Percentiles rank a stretch among this genome's conserved stretches.
phyloP scores from a whole-genome alignment of 1,140 invertebrate genomes.

The Chlorops oryzae region DNA sequence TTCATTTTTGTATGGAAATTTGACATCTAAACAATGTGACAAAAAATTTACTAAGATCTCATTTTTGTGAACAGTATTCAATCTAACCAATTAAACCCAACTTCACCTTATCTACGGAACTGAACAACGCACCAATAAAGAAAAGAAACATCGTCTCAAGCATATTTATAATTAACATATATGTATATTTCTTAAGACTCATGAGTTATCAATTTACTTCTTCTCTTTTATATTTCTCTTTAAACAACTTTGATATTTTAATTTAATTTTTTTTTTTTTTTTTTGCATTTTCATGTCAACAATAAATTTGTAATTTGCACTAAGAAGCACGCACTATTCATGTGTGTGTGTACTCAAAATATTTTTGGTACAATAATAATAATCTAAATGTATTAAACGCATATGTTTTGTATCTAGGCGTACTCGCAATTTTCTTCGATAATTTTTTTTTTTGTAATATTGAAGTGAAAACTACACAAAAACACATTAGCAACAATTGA shows the following conservation, averaged over 20 bases:
- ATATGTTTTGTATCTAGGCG: neutral
- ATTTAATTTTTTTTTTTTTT: neutral
- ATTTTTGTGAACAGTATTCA: too few species aligned
- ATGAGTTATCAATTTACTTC: neutral
- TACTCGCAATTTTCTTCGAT: neutral
- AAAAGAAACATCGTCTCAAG: too few species aligned
- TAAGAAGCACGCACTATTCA: too few species aligned
- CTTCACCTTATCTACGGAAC: too few species aligned
- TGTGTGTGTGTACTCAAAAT: neutral
- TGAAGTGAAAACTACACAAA: constrained; percentile 21
- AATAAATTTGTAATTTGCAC: too few species aligned
- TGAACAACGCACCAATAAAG: too few species aligned
- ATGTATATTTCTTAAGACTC: constrained; percentile 1
- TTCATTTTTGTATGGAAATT: too few species aligned
- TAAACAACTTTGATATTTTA: constrained; percentile 5
- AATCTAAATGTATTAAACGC: constrained; percentile 7
- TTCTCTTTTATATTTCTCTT: constrained; percentile 1
- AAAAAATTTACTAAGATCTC: too few species aligned
- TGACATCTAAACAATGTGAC: too few species aligned
- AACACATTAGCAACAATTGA: constrained; percentile 28
- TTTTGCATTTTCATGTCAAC: neutral
- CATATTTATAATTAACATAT: neutral
- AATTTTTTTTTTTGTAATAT: constrained; percentile 7
- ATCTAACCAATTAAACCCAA: too few species aligned
- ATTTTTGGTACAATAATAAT: neutral